Evolutionary conservation across 2,113 vertebrate genomes (phyloP).

Genomic region (Cynoglossus semilaevis): DNA sequence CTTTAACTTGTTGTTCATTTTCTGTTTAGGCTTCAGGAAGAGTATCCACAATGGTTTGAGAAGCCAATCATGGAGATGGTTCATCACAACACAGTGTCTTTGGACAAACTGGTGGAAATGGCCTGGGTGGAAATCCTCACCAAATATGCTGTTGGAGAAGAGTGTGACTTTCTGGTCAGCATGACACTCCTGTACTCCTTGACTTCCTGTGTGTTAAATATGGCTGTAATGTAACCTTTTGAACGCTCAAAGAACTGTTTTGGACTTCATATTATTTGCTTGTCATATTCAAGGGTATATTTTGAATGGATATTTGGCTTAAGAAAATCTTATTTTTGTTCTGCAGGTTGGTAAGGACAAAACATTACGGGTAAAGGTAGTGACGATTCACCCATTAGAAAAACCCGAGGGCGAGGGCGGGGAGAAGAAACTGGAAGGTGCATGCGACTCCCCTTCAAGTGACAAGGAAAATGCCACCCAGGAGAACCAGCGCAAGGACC

Average conservation of each 20-base stretch:
- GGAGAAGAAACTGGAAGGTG: slow-evolving; percentile 89
- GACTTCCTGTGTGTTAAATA: background rate
- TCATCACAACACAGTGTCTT: slow-evolving; percentile 95
- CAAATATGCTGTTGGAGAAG: slow-evolving; percentile 93
- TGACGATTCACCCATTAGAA: slow-evolving; percentile 90
- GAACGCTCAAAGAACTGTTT: no score
- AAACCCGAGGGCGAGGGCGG: slow-evolving; percentile 78
- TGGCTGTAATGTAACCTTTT: background rate
- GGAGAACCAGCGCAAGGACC: slow-evolving; percentile 88
- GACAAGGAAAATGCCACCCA: slow-evolving; percentile 96
- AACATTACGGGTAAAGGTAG: slow-evolving; percentile 84
- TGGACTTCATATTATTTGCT: no score
- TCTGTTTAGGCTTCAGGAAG: slow-evolving; percentile 88
- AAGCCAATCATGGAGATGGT: slow-evolving; percentile 94
- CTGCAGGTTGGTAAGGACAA: slow-evolving; percentile 89
- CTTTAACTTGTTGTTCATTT: background rate
- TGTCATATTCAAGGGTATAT: no score
- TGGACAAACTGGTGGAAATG: slow-evolving; percentile 94
- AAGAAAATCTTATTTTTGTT: background rate
- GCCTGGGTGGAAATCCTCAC: slow-evolving; percentile 97
- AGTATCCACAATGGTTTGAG: slow-evolving; percentile 96
- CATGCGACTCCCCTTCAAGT: slow-evolving; percentile 96
- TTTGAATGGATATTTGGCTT: no score
- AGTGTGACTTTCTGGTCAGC: slow-evolving; percentile 94
- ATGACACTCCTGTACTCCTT: background rate